A percentile compares a stretch with the other conserved stretches of the same genome.
phyloP scores from a whole-genome alignment of 2,797 vertebrate species.

The Salmo trutta region DNA sequence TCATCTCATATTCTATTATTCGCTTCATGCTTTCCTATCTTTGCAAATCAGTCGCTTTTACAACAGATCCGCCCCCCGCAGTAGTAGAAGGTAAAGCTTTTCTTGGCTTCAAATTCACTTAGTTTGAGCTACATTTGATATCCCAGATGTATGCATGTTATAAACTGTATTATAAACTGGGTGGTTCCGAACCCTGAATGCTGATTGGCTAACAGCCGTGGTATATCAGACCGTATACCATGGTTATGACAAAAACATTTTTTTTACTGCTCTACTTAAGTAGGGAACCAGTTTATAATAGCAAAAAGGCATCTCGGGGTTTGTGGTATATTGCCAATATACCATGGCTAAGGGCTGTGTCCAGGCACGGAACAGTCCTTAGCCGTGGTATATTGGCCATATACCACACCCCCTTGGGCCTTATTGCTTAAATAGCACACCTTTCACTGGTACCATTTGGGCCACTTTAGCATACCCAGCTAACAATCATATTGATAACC shows the following conservation, averaged over 20 bases:
- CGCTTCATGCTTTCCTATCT: not conserved
- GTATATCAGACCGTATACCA: too few species aligned
- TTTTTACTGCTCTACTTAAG: too few species aligned
- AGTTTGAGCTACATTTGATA: not conserved
- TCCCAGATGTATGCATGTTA: not conserved
- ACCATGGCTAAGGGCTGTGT: too few species aligned
- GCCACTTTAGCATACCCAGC: not conserved
- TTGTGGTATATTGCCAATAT: too few species aligned
- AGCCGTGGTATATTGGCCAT: too few species aligned
- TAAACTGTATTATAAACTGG: not conserved
- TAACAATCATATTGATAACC: not conserved
- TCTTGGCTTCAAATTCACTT: not conserved
- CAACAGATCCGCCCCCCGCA: constrained; percentile 21
- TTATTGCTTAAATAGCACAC: not conserved
- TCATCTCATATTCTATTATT: not conserved
- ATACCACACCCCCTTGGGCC: too few species aligned
- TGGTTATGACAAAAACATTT: too few species aligned
- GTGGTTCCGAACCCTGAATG: too few species aligned
- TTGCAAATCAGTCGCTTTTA: constrained; percentile 10
- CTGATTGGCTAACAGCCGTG: too few species aligned
- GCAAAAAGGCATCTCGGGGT: too few species aligned
- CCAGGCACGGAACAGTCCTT: too few species aligned
- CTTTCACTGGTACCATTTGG: not conserved
- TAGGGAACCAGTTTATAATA: too few species aligned
- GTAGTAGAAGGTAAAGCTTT: constrained; percentile 33